phyloP scores from a whole-genome alignment of 2,113 vertebrate species.

The Phrynocephalus versicolor region DNA sequence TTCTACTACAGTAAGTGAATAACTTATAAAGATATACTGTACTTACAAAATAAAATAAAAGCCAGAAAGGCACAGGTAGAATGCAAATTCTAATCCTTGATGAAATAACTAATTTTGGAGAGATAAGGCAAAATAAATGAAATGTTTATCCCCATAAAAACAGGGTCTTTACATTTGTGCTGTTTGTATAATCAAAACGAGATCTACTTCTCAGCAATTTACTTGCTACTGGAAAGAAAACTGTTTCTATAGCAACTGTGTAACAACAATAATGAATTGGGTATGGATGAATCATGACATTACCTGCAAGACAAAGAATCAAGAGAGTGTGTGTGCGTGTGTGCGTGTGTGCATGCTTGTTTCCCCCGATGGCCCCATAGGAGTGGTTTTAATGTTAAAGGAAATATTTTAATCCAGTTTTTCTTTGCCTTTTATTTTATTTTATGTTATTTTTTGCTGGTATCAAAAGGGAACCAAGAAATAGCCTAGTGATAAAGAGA shows the following conservation, averaged over 20 bases:
- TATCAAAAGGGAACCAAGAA: background rate
- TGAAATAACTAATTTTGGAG: slow-evolving; percentile 35
- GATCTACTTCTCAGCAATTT: slow-evolving; percentile 63
- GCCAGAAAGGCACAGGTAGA: slow-evolving; percentile 25
- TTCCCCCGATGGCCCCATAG: slow-evolving; percentile 2
- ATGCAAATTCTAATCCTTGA: slow-evolving; percentile 56
- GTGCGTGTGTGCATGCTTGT: background rate
- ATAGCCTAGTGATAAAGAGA: background rate
- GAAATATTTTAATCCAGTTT: slow-evolving; percentile 58
- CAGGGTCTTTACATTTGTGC: slow-evolving; percentile 50
- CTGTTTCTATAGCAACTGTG: slow-evolving; percentile 66
- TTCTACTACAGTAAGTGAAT: background rate
- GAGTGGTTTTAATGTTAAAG: slow-evolving; percentile 56
- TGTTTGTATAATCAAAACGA: slow-evolving; percentile 63
- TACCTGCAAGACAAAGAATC: slow-evolving; percentile 58
- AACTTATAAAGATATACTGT: slow-evolving; percentile 5
- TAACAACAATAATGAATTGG: slow-evolving; percentile 65
- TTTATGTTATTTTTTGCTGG: slow-evolving; percentile 13
- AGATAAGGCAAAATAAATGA: slow-evolving; percentile 34
- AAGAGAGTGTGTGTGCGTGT: slow-evolving; percentile 22
- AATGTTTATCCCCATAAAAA: slow-evolving; percentile 40
- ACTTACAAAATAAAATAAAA: background rate
- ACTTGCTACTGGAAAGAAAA: slow-evolving; percentile 67
- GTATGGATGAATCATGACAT: slow-evolving; percentile 61
- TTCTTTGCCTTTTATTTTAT: slow-evolving; percentile 43